Percentiles rank a stretch among this genome's conserved stretches.
Conservation (phyloP, 2,113 vertebrate species). For the Aramus guarauna region DNA sequence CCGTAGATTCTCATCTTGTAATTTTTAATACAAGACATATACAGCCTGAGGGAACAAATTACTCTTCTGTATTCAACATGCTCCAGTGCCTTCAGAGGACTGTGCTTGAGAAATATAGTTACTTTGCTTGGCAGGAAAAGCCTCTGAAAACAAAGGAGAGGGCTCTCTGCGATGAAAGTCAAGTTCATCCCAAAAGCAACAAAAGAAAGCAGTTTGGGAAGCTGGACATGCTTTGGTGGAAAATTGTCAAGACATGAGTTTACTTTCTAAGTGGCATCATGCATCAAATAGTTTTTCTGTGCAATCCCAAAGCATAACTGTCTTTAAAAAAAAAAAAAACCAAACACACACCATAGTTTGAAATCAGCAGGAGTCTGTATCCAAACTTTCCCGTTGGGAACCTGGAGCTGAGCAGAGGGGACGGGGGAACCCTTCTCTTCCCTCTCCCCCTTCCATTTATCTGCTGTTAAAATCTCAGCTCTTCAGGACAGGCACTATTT, state of each 20-base stretch:
- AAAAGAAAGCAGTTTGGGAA: slow-evolving; percentile 40
- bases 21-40: slow-evolving; percentile 66
- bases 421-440: not conserved
- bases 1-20: slow-evolving; percentile 62
- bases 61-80: slow-evolving; percentile 63
- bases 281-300: slow-evolving; percentile 3
- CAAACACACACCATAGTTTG: not conserved
- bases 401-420: not conserved
- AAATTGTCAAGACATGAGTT: slow-evolving; percentile 28
- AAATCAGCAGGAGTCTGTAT: not conserved
- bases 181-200: slow-evolving; percentile 61
- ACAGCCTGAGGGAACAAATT: slow-evolving; percentile 69
- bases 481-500: not conserved
- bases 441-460: not conserved
- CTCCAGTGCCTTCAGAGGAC: slow-evolving; percentile 62
- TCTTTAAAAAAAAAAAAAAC: not conserved
- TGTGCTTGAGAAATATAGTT: slow-evolving; percentile 51
- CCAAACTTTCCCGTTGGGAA: not conserved
- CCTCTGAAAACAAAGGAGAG: slow-evolving; percentile 57
- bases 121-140: slow-evolving; percentile 45
- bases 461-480: not conserved
- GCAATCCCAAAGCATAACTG: not conserved
- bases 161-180: slow-evolving; percentile 24
- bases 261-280: slow-evolving; percentile 8
- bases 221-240: slow-evolving; percentile 7